Evolutionary conservation across 2,113 vertebrate species (phyloP), one percentile per base, ranked within the genome.

Genomic region (Austrofundulus limnaeus): DNA sequence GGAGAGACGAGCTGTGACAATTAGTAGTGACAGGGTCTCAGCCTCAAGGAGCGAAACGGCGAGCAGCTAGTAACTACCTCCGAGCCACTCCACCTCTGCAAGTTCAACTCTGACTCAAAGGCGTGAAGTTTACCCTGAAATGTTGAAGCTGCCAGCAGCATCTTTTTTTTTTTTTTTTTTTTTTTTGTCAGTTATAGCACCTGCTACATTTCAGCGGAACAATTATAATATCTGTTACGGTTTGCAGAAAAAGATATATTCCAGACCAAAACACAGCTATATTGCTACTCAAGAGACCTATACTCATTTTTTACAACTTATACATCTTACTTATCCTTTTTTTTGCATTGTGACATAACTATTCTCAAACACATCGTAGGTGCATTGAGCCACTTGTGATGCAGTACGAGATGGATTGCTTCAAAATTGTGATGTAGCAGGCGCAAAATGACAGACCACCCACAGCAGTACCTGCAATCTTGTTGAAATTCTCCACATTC

Each of bases 401-500:
- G 15, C 54, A 61, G 47, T 1, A 51, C 39, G 14, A 50, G 21
- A 78, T 66, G 42, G 75, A 74, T 77, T 58, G 10, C 24, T 67
- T 75, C 19, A 69, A 84, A n/a, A 86, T 16, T 17, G 19, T 66
- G 45, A 52, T 24, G 62, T 43, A 61, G 68, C 75, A 62, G 47
- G 66, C 61, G 74, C 58, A 4, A 73, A 72, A 65, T 61, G 54
- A 78, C 62, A 49, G 45, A 66, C 64, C 52, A 67, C 61, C 54
- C 28, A 34, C 62, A 45, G 68, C 70, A 62, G 56, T 72, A 63
- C 68, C 59, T 73, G 68, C 38, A 78, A 77, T 85, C 72, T 67
- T 50, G 58, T 61, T 70, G 72, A 85, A 85, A 75, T 84, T 85
- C 61, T 74, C 65, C 64, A 68, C 78, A 78, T 81, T 86, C 61